A percentile compares a stretch with the other conserved stretches of the same genome.
Conservation (phyloP, 1,140 invertebrate genomes). For the Lepidurus couesii region DNA sequence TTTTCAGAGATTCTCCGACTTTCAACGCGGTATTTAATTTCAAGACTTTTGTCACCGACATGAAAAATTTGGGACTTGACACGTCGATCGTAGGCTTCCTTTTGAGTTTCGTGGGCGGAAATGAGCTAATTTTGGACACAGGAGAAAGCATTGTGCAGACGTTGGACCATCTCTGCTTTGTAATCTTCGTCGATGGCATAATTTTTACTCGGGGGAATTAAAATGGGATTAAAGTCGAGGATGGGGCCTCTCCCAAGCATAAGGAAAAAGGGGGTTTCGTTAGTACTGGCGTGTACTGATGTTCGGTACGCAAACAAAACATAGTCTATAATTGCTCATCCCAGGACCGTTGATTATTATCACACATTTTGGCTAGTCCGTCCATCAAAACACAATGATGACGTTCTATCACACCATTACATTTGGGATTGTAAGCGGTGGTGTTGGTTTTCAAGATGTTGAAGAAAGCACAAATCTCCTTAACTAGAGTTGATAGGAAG, state of each 20-base stretch:
- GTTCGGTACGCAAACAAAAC: background rate
- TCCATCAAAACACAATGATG: background rate
- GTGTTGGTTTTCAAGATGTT: too few relatives aligned
- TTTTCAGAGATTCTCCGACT: too few relatives aligned
- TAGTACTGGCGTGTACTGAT: slow-evolving; percentile 5
- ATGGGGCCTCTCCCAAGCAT: background rate
- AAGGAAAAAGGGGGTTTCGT: slow-evolving; percentile 1
- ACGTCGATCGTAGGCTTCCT: background rate
- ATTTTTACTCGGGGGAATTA: background rate
- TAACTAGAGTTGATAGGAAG: too few relatives aligned
- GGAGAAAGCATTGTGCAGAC: background rate
- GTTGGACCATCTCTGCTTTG: background rate
- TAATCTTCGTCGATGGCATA: background rate
- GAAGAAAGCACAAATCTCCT: too few relatives aligned
- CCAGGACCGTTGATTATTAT: background rate
- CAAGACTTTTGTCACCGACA: background rate
- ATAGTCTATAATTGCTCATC: background rate
- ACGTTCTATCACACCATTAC: too few relatives aligned
- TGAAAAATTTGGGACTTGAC: background rate
- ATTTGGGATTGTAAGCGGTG: too few relatives aligned
- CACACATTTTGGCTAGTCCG: background rate
- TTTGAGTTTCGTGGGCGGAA: too few relatives aligned
- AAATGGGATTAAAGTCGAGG: background rate
- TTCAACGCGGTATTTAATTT: too few relatives aligned
- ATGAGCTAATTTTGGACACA: background rate